Base-by-base conservation (phyloP, 2,113 vertebrate genomes). In the Hemichromis elongatus region DNA sequence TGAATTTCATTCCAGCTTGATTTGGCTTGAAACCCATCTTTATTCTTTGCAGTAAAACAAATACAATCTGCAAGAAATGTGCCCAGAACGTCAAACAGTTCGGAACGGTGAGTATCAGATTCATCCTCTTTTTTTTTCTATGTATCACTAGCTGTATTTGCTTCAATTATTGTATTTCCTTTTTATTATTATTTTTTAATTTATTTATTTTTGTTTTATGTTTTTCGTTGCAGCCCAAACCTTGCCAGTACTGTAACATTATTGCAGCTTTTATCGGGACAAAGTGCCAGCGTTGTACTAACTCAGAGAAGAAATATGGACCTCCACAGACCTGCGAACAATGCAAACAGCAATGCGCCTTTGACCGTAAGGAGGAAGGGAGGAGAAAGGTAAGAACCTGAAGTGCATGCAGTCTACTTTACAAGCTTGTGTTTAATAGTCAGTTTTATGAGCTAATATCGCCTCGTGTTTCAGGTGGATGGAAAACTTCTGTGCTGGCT, bases 21-120 rank as follows among this genome's bases (percentile, higher is more conserved):
- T 80, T 77, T 80, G 2, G 2, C 40, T 47, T 18, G 86, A 10
- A 66, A 53, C 3, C 0, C 0, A 4, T 83, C 7, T 79, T 89
- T 90, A 16, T 93, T 92, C 90, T 93, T 75, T 8, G 2, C 93
- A 99, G 99, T 95, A 99, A 99, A 97, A 99, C 99, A 26, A 98
- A 99, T 79, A 99, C 99, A 63, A 99, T 99, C 96, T 99, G 99
- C 96, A 99, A 99, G 96, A 99, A 99, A 81, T 99, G 99, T 86
- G 99, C 99, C 86, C 99, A 99, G 91, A 99, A 99, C 54, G 99
- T 99, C 90, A 99, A 99, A 94, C 98, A 99, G 70, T 99, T 99
- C 80, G 98, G 98, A 92, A 99, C 98, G 7, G 99, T 99, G 91
- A 97, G 98, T 97, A 53, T 14, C 37, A 35, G 8, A 5, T 63